Percentiles rank a stretch among this genome's conserved stretches.
Evolutionary conservation across 53 echinoderm and acorn worm genomes (phyloP).

Genomic region (Antedon mediterranea): DNA sequence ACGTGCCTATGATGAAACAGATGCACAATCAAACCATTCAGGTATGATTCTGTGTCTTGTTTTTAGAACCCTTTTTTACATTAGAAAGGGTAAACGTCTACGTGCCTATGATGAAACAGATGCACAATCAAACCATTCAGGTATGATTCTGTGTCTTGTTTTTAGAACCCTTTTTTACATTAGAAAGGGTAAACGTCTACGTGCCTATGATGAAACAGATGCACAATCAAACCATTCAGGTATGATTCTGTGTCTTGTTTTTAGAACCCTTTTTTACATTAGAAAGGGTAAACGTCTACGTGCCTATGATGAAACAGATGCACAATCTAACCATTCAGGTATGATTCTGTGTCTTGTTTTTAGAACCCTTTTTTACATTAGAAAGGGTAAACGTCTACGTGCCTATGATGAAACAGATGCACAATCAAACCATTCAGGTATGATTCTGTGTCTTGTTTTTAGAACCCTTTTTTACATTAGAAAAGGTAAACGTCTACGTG

Average conservation of each 20-base stretch:
- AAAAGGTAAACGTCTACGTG: constrained; percentile 13
- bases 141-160: no score
- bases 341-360: no score
- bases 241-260: no score
- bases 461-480: no score
- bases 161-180: no score
- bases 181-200: constrained; percentile 14
- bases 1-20: neutral
- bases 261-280: no score
- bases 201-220: neutral
- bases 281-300: constrained; percentile 17
- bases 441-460: no score
- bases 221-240: neutral
- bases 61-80: no score
- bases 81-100: constrained; percentile 15
- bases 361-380: no score
- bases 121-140: neutral
- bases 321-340: neutral
- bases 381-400: constrained; percentile 15
- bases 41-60: no score
- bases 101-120: neutral
- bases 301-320: neutral
- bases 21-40: neutral
- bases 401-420: neutral
- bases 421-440: neutral